Evolutionary conservation across 1,140 invertebrate species (phyloP).

Genomic region (Polypedilum vanderplanki): DNA sequence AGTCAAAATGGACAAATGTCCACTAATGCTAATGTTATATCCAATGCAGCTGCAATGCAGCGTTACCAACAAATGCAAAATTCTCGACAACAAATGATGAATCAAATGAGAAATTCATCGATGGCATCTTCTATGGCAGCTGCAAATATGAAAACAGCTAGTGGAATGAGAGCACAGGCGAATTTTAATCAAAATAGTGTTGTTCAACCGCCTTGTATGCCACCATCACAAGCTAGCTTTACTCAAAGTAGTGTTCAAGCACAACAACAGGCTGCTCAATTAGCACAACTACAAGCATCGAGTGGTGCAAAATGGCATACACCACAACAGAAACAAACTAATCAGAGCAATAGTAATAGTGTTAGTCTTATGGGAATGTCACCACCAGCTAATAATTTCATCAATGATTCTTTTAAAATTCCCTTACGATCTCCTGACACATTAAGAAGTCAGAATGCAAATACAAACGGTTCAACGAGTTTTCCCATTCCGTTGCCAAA

Average conservation of each 20-base stretch:
- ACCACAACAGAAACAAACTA: slow-evolving; percentile 45
- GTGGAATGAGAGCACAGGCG: neutral
- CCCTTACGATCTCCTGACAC: slow-evolving; percentile 49
- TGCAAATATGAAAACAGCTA: neutral
- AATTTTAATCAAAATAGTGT: neutral
- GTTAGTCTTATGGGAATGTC: neutral
- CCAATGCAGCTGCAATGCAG: slow-evolving; percentile 25
- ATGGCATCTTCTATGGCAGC: neutral
- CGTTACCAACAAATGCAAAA: neutral
- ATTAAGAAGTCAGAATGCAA: slow-evolving; percentile 41
- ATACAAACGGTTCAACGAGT: slow-evolving; percentile 35
- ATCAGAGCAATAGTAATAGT: neutral
- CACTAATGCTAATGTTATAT: neutral
- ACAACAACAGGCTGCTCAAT: slow-evolving; percentile 34
- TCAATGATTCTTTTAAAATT: slow-evolving; percentile 56
- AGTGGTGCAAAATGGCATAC: slow-evolving; percentile 56
- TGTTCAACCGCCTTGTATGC: slow-evolving; percentile 5
- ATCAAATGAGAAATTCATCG: neutral
- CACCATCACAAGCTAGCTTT: neutral
- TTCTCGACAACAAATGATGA: slow-evolving; percentile 4
- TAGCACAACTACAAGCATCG: slow-evolving; percentile 34
- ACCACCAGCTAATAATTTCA: slow-evolving; percentile 41
- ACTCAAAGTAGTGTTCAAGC: slow-evolving; percentile 34
- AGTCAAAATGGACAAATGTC: slow-evolving; percentile 34
- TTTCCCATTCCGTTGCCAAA: slow-evolving; percentile 39